Conservation (phyloP, 2,797 vertebrate species). For the Sardinella longiceps region DNA sequence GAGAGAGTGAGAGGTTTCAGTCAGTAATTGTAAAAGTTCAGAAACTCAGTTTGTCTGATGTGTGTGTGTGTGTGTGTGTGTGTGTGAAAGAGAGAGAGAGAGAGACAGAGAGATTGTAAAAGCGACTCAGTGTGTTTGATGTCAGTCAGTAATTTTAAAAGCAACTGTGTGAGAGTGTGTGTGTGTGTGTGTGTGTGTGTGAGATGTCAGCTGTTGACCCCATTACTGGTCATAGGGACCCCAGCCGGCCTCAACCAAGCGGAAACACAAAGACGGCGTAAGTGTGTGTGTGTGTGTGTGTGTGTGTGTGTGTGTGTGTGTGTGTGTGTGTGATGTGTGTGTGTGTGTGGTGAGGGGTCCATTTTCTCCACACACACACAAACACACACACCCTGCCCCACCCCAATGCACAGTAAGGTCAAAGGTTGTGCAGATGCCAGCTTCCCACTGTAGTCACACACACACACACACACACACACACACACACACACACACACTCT, state of each 20-base stretch:
- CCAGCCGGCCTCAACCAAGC: conserved; percentile 66
- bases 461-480: background rate
- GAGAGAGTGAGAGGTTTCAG: no score
- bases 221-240: conserved; percentile 75
- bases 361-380: conserved; percentile 57
- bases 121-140: no score
- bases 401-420: conserved; percentile 61
- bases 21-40: no score
- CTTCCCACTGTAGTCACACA: conserved; percentile 67
- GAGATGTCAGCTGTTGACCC: conserved; percentile 77
- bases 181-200: no score
- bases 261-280: conserved; percentile 63
- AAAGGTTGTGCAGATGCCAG: conserved; percentile 74
- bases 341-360: conserved; percentile 53
- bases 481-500: background rate
- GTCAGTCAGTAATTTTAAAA: conserved; percentile 70
- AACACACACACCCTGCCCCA: conserved; percentile 60
- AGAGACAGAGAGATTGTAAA: no score
- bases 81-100: conserved; percentile 7
- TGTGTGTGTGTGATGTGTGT: background rate
- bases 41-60: no score
- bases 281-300: background rate
- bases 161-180: no score
- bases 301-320: background rate
- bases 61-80: no score